phyloP scores from a whole-genome alignment of 2,797 vertebrate genomes.

The Trachurus trachurus region DNA sequence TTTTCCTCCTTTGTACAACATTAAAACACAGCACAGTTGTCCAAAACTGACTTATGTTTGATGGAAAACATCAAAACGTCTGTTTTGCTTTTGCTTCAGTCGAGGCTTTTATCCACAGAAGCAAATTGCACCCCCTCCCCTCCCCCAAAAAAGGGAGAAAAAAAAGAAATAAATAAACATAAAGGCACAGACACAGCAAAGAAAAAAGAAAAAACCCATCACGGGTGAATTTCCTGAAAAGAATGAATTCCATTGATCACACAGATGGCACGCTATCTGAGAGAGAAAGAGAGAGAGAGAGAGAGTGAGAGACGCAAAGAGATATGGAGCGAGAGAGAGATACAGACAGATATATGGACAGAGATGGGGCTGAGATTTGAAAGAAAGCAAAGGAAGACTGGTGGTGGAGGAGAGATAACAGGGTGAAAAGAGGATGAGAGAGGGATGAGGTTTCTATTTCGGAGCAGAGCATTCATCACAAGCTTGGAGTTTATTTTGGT shows the following conservation, averaged over 20 bases:
- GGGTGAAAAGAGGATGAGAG: conserved; percentile 66
- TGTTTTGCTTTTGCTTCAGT: conserved; percentile 41
- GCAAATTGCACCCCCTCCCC: conserved; percentile 17
- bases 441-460: conserved; percentile 82
- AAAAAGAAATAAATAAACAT: not conserved
- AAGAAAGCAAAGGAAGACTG: conserved; percentile 48
- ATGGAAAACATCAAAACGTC: conserved; percentile 48
- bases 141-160: no score
- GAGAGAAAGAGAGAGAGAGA: not conserved
- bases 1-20: not conserved
- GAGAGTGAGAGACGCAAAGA: not conserved
- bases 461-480: conserved; percentile 75
- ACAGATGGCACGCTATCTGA: conserved; percentile 68
- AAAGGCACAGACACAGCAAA: conserved; percentile 27
- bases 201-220: conserved; percentile 61
- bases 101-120: conserved; percentile 33
- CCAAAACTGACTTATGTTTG: conserved; percentile 23
- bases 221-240: conserved; percentile 71
- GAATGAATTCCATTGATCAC: conserved; percentile 80
- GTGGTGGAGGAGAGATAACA: conserved; percentile 60
- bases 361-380: conserved; percentile 56
- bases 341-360: conserved; percentile 50
- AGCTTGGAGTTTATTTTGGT: conserved; percentile 73
- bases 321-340: conserved; percentile 33
- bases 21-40: conserved; percentile 31